Base-by-base conservation (phyloP, 2,888 invertebrate species). In the Euproctis similis region DNA sequence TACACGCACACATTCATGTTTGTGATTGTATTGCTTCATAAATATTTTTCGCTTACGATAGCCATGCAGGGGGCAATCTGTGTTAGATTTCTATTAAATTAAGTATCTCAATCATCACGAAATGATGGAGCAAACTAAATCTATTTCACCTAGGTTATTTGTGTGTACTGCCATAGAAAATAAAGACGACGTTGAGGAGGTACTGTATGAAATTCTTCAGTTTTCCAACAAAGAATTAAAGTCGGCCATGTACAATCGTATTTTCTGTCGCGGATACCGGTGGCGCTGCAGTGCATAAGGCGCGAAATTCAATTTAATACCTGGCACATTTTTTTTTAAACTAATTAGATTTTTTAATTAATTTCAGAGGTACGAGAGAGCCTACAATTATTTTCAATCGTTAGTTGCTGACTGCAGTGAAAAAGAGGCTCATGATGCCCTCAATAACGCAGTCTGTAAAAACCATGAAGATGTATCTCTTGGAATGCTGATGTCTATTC, bases 391-490 rank as follows among this genome's bases (percentile, higher is more conserved):
- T 61, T 87, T 96, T 42, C 92, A 92, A 74, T 89, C 88, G 53
- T 85, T 95, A 53, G 91, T 91, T 35, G 87, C 89, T 45, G 95
- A 95, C 48, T 88, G 95, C 56, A 95, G 94, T 54, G 97, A 97
- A 62, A 94, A 96, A 65, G 97, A 97, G 81, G 91, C 94, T 55
- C 96, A 97, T 69, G 97, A 97, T 71, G 92, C 92, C 14, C 87
- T 97, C 27, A 95, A 94, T 65, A 94, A 92, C 71, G 92, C 95
- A 39, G 93, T 96, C 43, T 91, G 94, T 65, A 95, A 95, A 74
- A 93, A 92, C 59, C 96, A 97, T 84, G 97, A 98, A 73, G 97
- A 98, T 60, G 92, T 97, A 36, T 95, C 94, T 30, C 80, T 96
- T 45, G 98, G 97, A 28, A 89, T 98, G 67, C 84, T 98, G 35